A percentile compares a stretch with the other conserved stretches of the same genome.
phyloP scores from a whole-genome alignment of 2,888 invertebrate species.

The Habroteleia sp. region DNA sequence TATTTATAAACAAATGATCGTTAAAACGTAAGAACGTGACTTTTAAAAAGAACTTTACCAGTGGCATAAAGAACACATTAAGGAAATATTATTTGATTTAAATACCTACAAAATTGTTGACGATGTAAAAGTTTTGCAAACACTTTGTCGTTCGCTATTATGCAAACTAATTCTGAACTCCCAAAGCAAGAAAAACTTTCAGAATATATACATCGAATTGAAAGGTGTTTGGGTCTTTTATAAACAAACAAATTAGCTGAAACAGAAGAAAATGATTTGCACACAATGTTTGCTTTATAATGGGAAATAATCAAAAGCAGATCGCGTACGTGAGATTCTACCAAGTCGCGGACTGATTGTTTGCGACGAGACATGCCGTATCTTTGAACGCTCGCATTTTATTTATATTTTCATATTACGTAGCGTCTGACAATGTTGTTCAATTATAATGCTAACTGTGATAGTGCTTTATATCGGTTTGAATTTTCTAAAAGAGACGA shows the following conservation, averaged over 20 bases:
- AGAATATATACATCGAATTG: too few species aligned
- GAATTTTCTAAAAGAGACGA: too few species aligned
- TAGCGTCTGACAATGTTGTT: constrained; percentile 36
- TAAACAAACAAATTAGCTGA: constrained; percentile 5
- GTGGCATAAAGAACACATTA: constrained; percentile 4
- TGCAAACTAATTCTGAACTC: too few species aligned
- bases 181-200: too few species aligned
- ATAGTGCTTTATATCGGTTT: too few species aligned
- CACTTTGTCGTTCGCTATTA: too few species aligned
- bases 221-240: too few species aligned
- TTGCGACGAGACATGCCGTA: constrained; percentile 48
- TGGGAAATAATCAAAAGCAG: constrained; percentile 31
- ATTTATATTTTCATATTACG: constrained; percentile 33
- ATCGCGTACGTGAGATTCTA: constrained; percentile 55
- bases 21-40: constrained; percentile 47
- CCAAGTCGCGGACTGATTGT: constrained; percentile 33
- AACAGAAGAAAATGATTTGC: constrained; percentile 22
- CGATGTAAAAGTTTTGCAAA: constrained; percentile 34
- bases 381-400: constrained; percentile 23
- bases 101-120: constrained; percentile 35
- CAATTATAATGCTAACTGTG: constrained; percentile 3
- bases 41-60: constrained; percentile 39
- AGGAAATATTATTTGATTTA: constrained; percentile 33
- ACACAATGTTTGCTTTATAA: constrained; percentile 32
- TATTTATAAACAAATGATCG: constrained; percentile 38